phyloP scores from a whole-genome alignment of 2,888 invertebrate species.

The Morpho helenor region DNA sequence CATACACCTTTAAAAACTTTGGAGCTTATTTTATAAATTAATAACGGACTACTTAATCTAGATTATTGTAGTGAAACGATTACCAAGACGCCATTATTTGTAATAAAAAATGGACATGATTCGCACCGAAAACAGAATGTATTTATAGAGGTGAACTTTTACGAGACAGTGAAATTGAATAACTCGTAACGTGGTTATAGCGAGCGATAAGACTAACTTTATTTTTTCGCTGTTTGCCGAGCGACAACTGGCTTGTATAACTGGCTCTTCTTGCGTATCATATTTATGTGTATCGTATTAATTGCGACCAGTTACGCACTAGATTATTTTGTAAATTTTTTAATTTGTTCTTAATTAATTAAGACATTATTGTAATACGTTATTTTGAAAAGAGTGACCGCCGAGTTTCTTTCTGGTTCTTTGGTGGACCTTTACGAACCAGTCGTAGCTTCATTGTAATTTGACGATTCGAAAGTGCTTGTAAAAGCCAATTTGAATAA shows the following conservation, averaged over 20 bases:
- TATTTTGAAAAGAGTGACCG: too few relatives aligned
- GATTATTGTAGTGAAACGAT: constrained; percentile 27
- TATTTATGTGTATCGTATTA: too few relatives aligned
- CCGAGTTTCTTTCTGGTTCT: too few relatives aligned
- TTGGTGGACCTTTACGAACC: too few relatives aligned
- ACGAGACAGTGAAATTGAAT: constrained; percentile 18
- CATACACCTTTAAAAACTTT: not conserved
- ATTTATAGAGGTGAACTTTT: constrained; percentile 25
- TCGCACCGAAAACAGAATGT: constrained; percentile 20
- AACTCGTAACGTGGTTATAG: constrained; percentile 13
- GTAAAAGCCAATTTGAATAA: too few relatives aligned
- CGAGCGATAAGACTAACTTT: constrained; percentile 17
- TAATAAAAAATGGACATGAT: constrained; percentile 23
- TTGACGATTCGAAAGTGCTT: too few relatives aligned
- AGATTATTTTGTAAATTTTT: too few relatives aligned
- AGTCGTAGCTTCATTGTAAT: too few relatives aligned
- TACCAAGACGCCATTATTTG: constrained; percentile 27
- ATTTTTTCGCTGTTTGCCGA: constrained; percentile 1
- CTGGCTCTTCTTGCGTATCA: too few relatives aligned
- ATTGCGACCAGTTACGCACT: too few relatives aligned
- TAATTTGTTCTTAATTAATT: too few relatives aligned
- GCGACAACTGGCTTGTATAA: not conserved
- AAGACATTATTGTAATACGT: too few relatives aligned
- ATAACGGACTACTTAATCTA: constrained; percentile 16
- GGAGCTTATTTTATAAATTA: constrained; percentile 9